Percentiles rank a stretch among this genome's conserved stretches.
phyloP scores from a whole-genome alignment of 1,140 invertebrate genomes.

The Drosophila chauvacae region DNA sequence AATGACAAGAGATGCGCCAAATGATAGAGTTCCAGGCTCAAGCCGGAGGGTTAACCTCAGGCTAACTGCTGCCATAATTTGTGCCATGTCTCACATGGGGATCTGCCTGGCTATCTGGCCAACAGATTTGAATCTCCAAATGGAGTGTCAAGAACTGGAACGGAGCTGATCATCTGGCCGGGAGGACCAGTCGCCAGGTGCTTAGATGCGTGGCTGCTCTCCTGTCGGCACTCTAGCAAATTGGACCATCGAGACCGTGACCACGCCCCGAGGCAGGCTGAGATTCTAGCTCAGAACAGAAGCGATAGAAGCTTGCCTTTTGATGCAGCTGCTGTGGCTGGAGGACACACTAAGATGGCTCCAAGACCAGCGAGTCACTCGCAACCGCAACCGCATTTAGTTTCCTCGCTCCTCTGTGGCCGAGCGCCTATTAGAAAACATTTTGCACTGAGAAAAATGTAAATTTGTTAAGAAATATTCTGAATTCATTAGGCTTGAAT shows the following conservation, averaged over 20 bases:
- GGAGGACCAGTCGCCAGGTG: constrained; percentile 11
- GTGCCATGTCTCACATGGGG: constrained; percentile 29
- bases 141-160: constrained; percentile 37
- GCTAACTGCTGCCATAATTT: constrained; percentile 49
- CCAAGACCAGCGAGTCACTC: constrained; percentile 65
- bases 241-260: constrained; percentile 52
- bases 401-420: constrained; percentile 2
- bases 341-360: constrained; percentile 51
- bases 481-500: not conserved
- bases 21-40: constrained; percentile 38
- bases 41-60: constrained; percentile 34
- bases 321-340: constrained; percentile 41
- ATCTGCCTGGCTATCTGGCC: constrained; percentile 6
- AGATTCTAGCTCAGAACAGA: constrained; percentile 4
- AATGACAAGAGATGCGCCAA: constrained; percentile 48
- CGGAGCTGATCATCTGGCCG: constrained; percentile 29
- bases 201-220: constrained; percentile 28
- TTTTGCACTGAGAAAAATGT: constrained; percentile 7
- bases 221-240: constrained; percentile 68
- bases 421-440: constrained; percentile 18
- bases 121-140: constrained; percentile 39
- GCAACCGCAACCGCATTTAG: constrained; percentile 72
- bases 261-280: not conserved
- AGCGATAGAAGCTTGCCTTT: constrained; percentile 10
- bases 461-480: not conserved